Base-by-base conservation (phyloP, 2,113 vertebrate genomes). In the Zapus hudsonius region DNA sequence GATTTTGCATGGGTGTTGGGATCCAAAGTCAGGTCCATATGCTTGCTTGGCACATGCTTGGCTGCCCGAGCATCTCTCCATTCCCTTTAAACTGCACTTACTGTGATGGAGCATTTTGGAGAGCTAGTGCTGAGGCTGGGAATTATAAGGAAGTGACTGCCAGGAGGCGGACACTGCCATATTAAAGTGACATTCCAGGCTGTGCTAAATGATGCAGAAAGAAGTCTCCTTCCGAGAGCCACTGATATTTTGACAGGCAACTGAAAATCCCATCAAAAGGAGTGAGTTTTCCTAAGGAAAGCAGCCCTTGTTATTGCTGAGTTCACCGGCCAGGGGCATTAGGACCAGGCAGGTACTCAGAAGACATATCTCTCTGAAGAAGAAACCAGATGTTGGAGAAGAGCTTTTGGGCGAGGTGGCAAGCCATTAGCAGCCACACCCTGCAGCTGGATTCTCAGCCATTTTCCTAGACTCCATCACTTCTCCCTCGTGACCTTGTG, bases 191-290 rank as follows among this genome's bases (percentile, higher is more conserved):
- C 38, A 59, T 79, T 95, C 57, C n/a, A 75, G 95, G 42, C 85
- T 94, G 83, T 89, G 84, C 86, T 93, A 90, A 95, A 80, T 76
- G 86, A 44, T 85, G 84, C 59, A 89, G 92, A 94, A 92, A 96
- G 94, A 92, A 86, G 66, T 70, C 57, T 1, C 29, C 55, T 52
- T 75, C 70, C 29, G 42, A 85, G 89, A 89, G 69, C 15, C 0
- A 66, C 79, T 79, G 88, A 83, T 70, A 84, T 93, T 90, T 96
- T 92, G 93, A 88, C 36, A 85, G 95, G 88, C 22, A 63, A n/a
- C 84, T 0, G 17, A 66, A 79, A 93, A 85, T 25, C 64, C 82
- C 84, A 67, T 42, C 29, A n/a, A 8, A 29, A 72, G 92, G 81
- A 73, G 55, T 38, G 70, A 42, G 27, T 85, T 69, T 81, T 74